Evolutionary conservation across 2,888 invertebrate genomes (phyloP).

Genomic region (Yponomeuta cagnagella): DNA sequence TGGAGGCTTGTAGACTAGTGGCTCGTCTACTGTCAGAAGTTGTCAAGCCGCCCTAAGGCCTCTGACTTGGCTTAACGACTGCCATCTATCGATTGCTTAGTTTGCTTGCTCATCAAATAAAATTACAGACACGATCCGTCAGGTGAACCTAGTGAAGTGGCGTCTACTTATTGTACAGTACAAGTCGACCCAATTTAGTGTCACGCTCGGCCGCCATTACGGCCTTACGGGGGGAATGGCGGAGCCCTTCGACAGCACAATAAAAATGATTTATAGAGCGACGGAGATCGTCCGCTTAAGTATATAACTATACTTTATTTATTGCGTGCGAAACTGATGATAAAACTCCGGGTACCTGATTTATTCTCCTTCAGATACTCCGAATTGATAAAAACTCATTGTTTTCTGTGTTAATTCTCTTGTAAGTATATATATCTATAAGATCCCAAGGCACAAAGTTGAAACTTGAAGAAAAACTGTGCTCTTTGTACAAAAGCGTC

Average conservation of each 20-base stretch:
- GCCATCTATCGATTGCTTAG: too few species aligned
- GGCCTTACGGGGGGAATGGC: slow-evolving; percentile 32
- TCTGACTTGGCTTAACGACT: too few species aligned
- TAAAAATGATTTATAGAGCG: slow-evolving; percentile 69
- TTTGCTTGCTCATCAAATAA: neutral
- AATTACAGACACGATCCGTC: neutral
- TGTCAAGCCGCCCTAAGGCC: too few species aligned
- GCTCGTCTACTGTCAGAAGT: too few species aligned
- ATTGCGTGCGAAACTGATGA: slow-evolving; percentile 58
- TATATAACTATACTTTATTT: slow-evolving; percentile 68
- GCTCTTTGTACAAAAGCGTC: neutral
- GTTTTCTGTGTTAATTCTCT: too few species aligned
- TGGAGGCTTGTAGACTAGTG: too few species aligned
- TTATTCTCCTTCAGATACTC: slow-evolving; percentile 28
- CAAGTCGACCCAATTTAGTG: slow-evolving; percentile 59
- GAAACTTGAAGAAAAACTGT: neutral
- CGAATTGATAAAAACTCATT: too few species aligned
- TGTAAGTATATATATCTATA: too few species aligned
- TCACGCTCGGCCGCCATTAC: slow-evolving; percentile 46
- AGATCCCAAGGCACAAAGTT: too few species aligned
- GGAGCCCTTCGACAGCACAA: slow-evolving; percentile 65
- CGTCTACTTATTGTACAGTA: slow-evolving; percentile 37
- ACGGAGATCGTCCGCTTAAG: slow-evolving; percentile 56
- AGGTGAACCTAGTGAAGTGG: neutral
- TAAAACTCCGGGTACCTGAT: slow-evolving; percentile 49